Base-by-base conservation (phyloP, 2,113 vertebrate species). In the Phaetusa simplex region DNA sequence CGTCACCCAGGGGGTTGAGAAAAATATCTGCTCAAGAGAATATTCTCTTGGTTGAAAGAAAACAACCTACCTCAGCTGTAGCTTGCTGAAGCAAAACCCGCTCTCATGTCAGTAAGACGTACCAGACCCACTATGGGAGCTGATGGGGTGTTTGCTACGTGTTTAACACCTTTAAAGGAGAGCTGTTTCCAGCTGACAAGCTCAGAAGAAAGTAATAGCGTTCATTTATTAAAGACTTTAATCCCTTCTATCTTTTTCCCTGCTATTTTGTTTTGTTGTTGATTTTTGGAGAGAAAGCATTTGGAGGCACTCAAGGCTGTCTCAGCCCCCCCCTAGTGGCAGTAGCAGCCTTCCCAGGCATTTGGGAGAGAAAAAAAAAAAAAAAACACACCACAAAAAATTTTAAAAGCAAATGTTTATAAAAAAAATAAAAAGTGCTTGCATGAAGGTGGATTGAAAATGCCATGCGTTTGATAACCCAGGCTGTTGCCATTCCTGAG, bases 261-360 rank as follows among this genome's bases (percentile, higher is more conserved):
- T 40, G 70, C n/a, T 95, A 52, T 94, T 88, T 83, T 88, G 93
- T 95, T 90, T 82, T 72, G 77, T 38, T 93, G 89, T 59, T 89
- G 89, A 40, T 95, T 97, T 77, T 77, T 78, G 66, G 84, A 87
- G 62, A 84, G 59, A 52, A 90, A 86, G 83, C 50, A 0, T 61
- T 77, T 32, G 27, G 62, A 91, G 45, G 70, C 16, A 62, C 52
- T 58, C 0, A 17, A 77, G 90, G 91, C 71, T 93, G 91, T 30
- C 80, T 73, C 88, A 26, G 78, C 64, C 86, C 97, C 97, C 97
- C 96, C 61, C 98, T 97, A 86, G 95, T 22, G 97, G 95, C 73
- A 82, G 73, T 8, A 22, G 24, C 5, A 10, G 36, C 52, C 42
- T 91, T 59, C 43, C 56, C 45, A 4, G 29, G 76, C 0, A 2